Conservation (phyloP, 2,113 vertebrate genomes). For the Platichthys stellatus region DNA sequence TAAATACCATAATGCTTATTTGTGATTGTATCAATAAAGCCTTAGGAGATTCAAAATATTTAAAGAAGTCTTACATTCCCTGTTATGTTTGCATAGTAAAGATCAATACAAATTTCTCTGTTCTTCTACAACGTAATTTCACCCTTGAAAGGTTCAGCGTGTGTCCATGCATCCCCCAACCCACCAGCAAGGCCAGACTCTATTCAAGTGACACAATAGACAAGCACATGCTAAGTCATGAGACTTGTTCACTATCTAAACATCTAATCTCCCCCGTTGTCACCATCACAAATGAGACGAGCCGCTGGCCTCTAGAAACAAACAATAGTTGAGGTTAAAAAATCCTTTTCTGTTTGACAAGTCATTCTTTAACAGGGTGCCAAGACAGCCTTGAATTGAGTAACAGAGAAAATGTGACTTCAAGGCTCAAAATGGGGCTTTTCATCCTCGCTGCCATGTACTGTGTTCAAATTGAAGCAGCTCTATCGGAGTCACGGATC, state of each 20-base stretch:
- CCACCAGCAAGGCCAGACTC: conserved; percentile 52
- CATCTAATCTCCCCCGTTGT: conserved; percentile 69
- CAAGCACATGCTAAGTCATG: conserved; percentile 69
- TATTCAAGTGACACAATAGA: conserved; percentile 74
- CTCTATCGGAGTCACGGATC: conserved; percentile 30
- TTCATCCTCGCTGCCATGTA: conserved; percentile 2
- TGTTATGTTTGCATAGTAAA: neutral
- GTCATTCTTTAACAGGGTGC: neutral
- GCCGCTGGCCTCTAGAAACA: conserved; percentile 30
- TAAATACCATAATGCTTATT: too few relatives aligned
- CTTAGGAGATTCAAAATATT: neutral
- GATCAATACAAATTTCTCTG: neutral
- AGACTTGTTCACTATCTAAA: conserved; percentile 70
- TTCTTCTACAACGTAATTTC: conserved; percentile 19
- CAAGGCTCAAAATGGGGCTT: conserved; percentile 37
- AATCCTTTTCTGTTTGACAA: conserved; percentile 12
- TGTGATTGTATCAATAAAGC: too few relatives aligned
- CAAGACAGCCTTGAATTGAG: neutral
- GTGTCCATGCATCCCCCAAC: conserved; percentile 7
- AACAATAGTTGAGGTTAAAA: conserved; percentile 15
- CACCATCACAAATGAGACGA: conserved; percentile 48
- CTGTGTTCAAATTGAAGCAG: conserved; percentile 31
- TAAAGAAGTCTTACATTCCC: neutral
- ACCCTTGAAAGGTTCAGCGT: neutral
- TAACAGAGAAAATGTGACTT: neutral